Evolutionary conservation across 2,113 vertebrate genomes (phyloP).

Genomic region (Halcyon malimbica): DNA sequence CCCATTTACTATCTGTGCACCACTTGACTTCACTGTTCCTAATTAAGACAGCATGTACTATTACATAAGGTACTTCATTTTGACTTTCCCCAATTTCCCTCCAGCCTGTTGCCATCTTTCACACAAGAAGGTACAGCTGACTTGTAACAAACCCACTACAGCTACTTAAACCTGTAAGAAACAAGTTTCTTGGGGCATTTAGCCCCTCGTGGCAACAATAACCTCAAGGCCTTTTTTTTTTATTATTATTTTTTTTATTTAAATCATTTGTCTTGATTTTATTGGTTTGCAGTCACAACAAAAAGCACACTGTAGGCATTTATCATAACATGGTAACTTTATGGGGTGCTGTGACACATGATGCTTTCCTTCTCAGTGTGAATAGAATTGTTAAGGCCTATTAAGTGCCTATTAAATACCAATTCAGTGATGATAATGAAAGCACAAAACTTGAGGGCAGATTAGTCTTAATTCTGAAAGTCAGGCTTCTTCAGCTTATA

Average conservation of each 20-base stretch:
- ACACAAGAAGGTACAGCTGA: background rate
- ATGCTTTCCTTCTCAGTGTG: background rate
- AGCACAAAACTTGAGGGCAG: background rate
- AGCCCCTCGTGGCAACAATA: background rate
- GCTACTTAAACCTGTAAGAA: background rate
- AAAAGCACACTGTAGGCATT: background rate
- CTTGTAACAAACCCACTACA: background rate
- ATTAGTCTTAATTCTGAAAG: background rate
- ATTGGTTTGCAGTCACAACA: background rate
- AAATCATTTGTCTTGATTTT: background rate
- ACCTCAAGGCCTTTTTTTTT: background rate
- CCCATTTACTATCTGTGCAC: background rate
- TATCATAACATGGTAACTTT: background rate
- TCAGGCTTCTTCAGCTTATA: background rate
- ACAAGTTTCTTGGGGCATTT: background rate
- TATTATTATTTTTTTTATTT: no score
- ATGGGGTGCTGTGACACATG: background rate
- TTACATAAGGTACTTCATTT: background rate
- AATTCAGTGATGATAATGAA: fast-evolving
- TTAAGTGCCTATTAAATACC: background rate
- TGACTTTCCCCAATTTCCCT: background rate
- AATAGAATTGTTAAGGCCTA: background rate
- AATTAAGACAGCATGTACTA: background rate
- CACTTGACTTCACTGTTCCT: background rate
- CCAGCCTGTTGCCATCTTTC: background rate